Evolutionary conservation across 2,888 invertebrate species (phyloP).

Genomic region (Aspidiotus destructor): DNA sequence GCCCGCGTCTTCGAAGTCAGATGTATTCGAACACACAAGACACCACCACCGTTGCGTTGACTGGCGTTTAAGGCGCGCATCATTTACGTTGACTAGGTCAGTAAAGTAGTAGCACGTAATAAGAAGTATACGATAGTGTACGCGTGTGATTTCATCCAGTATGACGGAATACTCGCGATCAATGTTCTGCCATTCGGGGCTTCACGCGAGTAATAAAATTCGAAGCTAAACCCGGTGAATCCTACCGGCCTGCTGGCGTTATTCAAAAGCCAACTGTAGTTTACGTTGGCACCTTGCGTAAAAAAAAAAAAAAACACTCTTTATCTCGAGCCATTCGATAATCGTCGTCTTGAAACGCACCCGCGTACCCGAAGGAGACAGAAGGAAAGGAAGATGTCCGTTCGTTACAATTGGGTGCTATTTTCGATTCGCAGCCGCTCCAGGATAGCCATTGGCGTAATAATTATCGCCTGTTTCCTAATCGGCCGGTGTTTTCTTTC

Average conservation of each 20-base stretch:
- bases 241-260: no score
- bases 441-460: conserved; percentile 2
- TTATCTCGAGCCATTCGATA: background rate
- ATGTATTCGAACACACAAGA: background rate
- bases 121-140: no score
- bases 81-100: no score
- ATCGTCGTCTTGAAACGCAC: background rate
- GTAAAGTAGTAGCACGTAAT: no score
- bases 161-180: no score
- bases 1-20: background rate
- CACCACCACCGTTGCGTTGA: no score
- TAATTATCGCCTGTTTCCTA: background rate
- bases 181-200: no score
- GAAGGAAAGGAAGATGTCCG: conserved; percentile 7
- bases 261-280: conserved; percentile 7
- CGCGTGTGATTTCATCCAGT: no score
- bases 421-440: conserved; percentile 4
- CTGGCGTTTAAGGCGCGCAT: no score
- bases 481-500: conserved; percentile 4
- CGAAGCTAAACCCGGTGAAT: no score
- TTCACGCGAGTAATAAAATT: no score
- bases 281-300: background rate
- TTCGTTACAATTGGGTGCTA: conserved; percentile 4
- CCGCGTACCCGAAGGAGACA: background rate
- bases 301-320: background rate